Evolutionary conservation across 2,888 invertebrate species (phyloP), one percentile per base, ranked within the genome.

Genomic region (Campoplex capitator): DNA sequence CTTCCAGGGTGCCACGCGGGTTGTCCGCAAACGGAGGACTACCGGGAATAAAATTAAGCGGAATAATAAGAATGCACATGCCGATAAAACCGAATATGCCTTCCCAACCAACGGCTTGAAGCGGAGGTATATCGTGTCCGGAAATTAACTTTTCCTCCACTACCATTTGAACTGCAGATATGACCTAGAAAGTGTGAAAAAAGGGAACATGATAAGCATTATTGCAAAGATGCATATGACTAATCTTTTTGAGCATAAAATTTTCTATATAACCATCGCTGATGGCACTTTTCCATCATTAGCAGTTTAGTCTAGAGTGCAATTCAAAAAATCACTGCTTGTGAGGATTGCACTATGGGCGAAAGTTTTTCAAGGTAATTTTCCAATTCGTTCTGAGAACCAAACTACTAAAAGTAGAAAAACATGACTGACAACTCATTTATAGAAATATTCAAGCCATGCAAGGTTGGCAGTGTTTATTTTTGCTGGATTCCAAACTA

Each of bases 61-160:
- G 97, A 80, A 98, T 95, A 90, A 97, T 96, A 13, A 97, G 93
- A 0, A 97, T 77, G 7, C 95, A 95, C 23, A 97, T 95, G 0
- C 96, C 96, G 11, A 95, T 77, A 87, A 97, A 96, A 35, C 98
- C 98, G 94, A 97, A 98, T 28, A 97, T 92, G 70, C 98, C 98
- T 95, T 99, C 99, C 97, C 98, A 98, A 9, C 99, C 99, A 32
- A 98, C 98, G 7, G 98, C 99, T 94, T 98, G 98, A 86, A 99
- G 95, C 0, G 99, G 96, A 0, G 98, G 98, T 73, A 99, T 98
- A 94, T 98, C 98, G 90, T 97, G 95, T 75, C 97, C 97, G 84
- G 96, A 95, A 0, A 99, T 96, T 94, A 97, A 98, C 95, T 98
- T 98, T 94, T 99, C 99, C 94, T 99, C 99, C 88, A 98, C 97